Evolutionary conservation across 2,888 invertebrate genomes (phyloP), one percentile per base, ranked within the genome.

Genomic region (Strigamia maritima): DNA sequence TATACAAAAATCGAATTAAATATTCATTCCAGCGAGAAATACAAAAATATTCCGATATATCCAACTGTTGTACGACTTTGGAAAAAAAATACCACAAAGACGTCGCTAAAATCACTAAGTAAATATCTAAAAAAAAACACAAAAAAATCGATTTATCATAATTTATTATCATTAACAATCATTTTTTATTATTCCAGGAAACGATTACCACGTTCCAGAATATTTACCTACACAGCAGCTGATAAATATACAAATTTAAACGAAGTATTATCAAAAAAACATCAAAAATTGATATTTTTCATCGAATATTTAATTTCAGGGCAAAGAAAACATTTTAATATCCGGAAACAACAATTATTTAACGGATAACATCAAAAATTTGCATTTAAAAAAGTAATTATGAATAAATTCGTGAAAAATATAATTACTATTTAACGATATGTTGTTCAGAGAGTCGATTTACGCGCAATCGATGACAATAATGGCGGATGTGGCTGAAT

Each of bases 391-490:
- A 19, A 19, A 14, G 3, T 49, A 49, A 49, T n/a, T 49, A 49
- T 49, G n/a, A 49, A 10, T 6, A 49, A 49, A 49, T 31, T n/a
- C n/a, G n/a, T n/a, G n/a, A n/a, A n/a, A n/a, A n/a, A n/a, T n/a
- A n/a, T n/a, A n/a, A n/a, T n/a, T n/a, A n/a, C n/a, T n/a, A n/a
- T n/a, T n/a, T n/a, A n/a, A n/a, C n/a, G n/a, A n/a, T n/a, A n/a
- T n/a, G n/a, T n/a, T n/a, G n/a, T n/a, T n/a, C 49, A 49, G n/a
- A 10, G 19, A 49, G n/a, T 49, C 35, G n/a, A n/a, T n/a, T n/a
- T n/a, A n/a, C n/a, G n/a, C 31, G 7, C 76, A 60, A 35, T 28
- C 54, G n/a, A 79, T 79, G 79, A 26, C 24, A 22, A 22, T 79
- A 14, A 54, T 79, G 76, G 79, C 79, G 2, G 79, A 76, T 28